Base-by-base conservation (phyloP, 2,113 vertebrate species). In the Eclectus roratus region DNA sequence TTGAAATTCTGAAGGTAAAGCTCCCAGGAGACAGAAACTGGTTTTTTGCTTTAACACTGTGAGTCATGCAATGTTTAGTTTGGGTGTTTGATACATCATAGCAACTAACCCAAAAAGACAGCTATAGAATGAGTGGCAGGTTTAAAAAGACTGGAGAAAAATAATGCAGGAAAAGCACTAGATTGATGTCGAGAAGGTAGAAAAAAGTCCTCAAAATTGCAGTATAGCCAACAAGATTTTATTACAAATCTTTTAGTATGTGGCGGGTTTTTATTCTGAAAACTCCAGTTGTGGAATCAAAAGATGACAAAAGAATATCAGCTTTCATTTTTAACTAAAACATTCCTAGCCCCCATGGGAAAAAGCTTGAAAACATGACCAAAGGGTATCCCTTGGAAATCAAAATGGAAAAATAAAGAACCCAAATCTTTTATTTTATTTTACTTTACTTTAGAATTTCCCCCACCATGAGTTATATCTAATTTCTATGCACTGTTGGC, bases 41-140 rank as follows among this genome's bases (percentile, higher is more conserved):
- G 1, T 35, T 58, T 70, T 86, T 82, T 50, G 19, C 71, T 88
- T 80, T 49, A 93, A 73, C 27, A 37, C 47, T 27, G 8, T 83
- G 89, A 97, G 60, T 93, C 88, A 90, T 24, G 65, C 80, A 71
- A 35, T 52, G 60, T 91, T 96, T 90, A 91, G 88, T 81, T 96
- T 89, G 47, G 29, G 52, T 95, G 60, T 91, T 94, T 70, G 76
- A 90, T 90, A 91, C 76, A 76, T 80, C 58, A 80, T 20, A 63
- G 81, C 71, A 94, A 80, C 74, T 39, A 94, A 90, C 60, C 33
- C 80, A 81, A 84, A 93, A 92, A 91, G 81, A 65, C 53, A 96
- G 85, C 64, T 88, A 79, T 47, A 83, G 37, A 91, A 90, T 90
- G 72, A 93, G 31, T 81, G 77, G 41, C 82, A 95, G 72, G 28